These are phyloP conservation scores for Oxyteleia sp. DNA, from an alignment of 2,888 invertebrate species.

Conservation along the genomic window DNA sequence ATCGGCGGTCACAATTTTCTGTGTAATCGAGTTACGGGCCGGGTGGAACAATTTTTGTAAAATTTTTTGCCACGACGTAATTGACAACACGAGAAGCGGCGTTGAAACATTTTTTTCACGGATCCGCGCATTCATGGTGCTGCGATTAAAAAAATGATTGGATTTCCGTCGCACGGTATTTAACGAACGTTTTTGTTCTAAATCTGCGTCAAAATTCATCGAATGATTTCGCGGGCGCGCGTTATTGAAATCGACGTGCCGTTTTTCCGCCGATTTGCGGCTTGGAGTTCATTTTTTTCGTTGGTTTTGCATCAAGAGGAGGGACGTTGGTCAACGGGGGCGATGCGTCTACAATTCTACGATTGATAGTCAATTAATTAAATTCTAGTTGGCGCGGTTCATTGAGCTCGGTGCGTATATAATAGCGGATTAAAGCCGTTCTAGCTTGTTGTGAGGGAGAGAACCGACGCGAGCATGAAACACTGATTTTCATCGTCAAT, in stretches of 20 bases:
- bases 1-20: constrained; percentile 1
- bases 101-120: neutral
- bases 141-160: constrained; percentile 24
- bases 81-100: constrained; percentile 10
- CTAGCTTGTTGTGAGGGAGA: constrained; percentile 5
- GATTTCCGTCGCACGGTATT: constrained; percentile 13
- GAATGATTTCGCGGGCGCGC: neutral
- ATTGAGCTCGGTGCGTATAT: constrained; percentile 5
- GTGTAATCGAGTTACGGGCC: constrained; percentile 7
- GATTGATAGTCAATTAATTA: constrained; percentile 43
- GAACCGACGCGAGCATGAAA: neutral
- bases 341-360: constrained; percentile 13
- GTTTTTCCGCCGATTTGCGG: no score
- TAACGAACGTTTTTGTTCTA: constrained; percentile 28
- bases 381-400: constrained; percentile 10
- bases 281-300: constrained; percentile 10
- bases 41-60: constrained; percentile 15
- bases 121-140: neutral
- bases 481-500: constrained; percentile 47
- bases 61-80: constrained; percentile 7
- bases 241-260: constrained; percentile 1
- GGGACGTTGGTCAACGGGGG: neutral
- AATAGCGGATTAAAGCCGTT: constrained; percentile 10
- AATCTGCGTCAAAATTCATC: constrained; percentile 13
- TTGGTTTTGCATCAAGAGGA: neutral